Evolutionary conservation across 2,113 vertebrate species (phyloP).

Genomic region (Scortum barcoo): DNA sequence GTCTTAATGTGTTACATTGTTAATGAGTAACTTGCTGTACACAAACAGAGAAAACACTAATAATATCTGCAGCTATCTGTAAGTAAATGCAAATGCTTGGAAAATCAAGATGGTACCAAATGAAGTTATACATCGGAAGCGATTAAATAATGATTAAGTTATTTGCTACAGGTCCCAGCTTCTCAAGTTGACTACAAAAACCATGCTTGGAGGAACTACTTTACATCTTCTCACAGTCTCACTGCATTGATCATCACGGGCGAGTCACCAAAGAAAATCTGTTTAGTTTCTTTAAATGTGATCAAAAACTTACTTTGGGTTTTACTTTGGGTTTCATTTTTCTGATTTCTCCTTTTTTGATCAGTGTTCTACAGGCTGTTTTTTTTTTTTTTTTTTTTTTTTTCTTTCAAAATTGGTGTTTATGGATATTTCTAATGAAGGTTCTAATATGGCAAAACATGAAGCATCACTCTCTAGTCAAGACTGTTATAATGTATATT

Average conservation of each 20-base stretch:
- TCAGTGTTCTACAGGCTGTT: background rate
- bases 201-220: background rate
- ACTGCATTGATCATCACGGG: background rate
- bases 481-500: conserved; percentile 46
- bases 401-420: background rate
- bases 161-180: background rate
- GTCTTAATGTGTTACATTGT: conserved; percentile 13
- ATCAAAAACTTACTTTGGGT: conserved; percentile 3
- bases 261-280: conserved; percentile 47
- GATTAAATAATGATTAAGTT: background rate
- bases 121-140: background rate
- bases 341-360: background rate
- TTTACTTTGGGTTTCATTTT: conserved; percentile 25
- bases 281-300: background rate
- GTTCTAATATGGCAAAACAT: background rate
- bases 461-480: background rate
- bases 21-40: background rate
- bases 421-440: conserved; percentile 15
- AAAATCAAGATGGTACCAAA: background rate
- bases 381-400: background rate
- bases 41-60: background rate
- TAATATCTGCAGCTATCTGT: background rate
- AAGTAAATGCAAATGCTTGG: background rate
- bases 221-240: background rate
- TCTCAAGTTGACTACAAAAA: conserved; percentile 6